phyloP scores from a whole-genome alignment of 2,113 vertebrate genomes.

The Diadophis punctatus region DNA sequence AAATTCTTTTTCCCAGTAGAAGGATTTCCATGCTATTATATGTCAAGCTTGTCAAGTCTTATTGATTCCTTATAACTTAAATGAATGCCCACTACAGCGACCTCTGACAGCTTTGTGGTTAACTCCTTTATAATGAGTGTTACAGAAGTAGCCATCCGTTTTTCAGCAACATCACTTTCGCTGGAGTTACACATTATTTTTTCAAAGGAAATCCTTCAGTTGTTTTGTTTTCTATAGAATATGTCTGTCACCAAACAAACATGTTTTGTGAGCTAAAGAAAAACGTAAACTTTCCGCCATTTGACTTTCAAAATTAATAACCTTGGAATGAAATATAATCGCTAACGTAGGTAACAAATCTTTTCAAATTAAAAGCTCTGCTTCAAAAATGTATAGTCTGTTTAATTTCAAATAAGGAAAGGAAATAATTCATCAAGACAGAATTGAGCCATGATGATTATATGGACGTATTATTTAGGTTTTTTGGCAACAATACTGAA shows the following conservation, averaged over 20 bases:
- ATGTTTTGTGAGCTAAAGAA: not conserved
- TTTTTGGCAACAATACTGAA: not conserved
- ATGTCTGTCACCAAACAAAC: not conserved
- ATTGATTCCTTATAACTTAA: constrained; percentile 22
- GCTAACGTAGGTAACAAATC: not conserved
- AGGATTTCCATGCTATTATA: not conserved
- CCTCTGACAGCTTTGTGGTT: not conserved
- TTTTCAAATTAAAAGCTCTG: not conserved
- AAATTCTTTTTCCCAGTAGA: not conserved
- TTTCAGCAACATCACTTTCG: not conserved
- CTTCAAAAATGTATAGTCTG: not conserved
- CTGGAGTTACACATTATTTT: not conserved
- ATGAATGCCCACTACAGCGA: constrained; percentile 1
- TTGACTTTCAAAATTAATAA: not conserved
- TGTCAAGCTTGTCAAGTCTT: not conserved
- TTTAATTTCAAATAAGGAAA: not conserved
- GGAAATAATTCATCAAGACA: not conserved
- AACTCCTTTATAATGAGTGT: constrained; percentile 20
- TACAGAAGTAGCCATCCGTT: not conserved
- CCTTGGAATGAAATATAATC: accelerated
- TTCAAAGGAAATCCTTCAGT: not conserved
- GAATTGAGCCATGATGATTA: not conserved
- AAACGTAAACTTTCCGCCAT: not conserved
- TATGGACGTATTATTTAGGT: not conserved
- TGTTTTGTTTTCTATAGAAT: not conserved